Base-by-base conservation (phyloP, 2,113 vertebrate genomes). In the Alexandromys fortis region DNA sequence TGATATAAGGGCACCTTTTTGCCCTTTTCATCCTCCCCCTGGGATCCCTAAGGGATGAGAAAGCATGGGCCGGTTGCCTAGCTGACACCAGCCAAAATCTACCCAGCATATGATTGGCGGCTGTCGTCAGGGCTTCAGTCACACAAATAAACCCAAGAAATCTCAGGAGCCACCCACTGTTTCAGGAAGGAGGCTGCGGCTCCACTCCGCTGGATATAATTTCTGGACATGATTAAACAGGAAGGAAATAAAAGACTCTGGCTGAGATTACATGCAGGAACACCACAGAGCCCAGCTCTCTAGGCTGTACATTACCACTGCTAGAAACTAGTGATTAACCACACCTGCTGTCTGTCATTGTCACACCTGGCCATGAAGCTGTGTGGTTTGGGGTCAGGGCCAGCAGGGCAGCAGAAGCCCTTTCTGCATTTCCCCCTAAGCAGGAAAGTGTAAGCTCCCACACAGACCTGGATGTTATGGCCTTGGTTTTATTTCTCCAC, bases 101-200 rank as follows among this genome's bases (percentile, higher is more conserved):
- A 12, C 42, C 65, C 28, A 52, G n/a, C 45, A 58, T 16, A 30
- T 0, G n/a, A 47, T 28, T 70, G 63, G 26, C 16, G 14, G 65
- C 78, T 13, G 68, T 49, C 5, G 76, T 30, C 79, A 81, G 63
- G 24, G 35, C 58, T 24, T 75, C 10, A 17, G 52, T 13, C 87
- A 61, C 38, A 61, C 52, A 89, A 76, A 76, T 47, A 90, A 89
- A 38, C 63, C 45, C 89, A 91, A 14, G 89, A 17, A 65, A 42
- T 26, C 19, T 70, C 65, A 47, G 3, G 33, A n/a, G 58, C 79
- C 77, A 14, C 76, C 90, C n/a, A 5, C 24, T 10, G 55, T 76
- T 75, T 61, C 4, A 0, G 35, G 49, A 47, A 85, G 75, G 70
- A 87, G 30, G 82, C 63, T 10, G 28, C 70, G 21, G 76, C 38